Conservation (phyloP, 2,797 vertebrate species). For the Odontamblyopus rebecca region DNA sequence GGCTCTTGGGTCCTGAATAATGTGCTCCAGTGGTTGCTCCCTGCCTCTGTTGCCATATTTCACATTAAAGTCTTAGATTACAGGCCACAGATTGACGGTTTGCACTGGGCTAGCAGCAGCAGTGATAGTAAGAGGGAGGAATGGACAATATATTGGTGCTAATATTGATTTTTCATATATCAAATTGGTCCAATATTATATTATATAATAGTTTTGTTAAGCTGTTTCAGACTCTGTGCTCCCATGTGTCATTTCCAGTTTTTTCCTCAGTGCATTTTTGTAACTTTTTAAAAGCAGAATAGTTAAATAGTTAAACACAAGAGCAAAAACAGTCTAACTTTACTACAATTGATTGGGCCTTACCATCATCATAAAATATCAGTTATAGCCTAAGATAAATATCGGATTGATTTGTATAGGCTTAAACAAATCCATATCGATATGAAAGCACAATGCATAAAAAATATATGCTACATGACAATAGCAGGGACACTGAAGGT, state of each 20-base stretch:
- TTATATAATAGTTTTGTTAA: too few relatives aligned
- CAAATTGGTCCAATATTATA: not conserved
- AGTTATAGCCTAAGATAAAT: not conserved
- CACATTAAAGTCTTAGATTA: slow-evolving; percentile 64
- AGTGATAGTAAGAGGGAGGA: slow-evolving; percentile 41
- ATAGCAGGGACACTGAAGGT: slow-evolving; percentile 61
- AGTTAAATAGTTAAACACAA: too few relatives aligned
- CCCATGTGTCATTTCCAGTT: not conserved
- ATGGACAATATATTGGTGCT: not conserved
- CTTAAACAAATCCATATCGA: not conserved
- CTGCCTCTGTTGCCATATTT: slow-evolving; percentile 73
- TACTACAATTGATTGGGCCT: not conserved
- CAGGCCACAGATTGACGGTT: slow-evolving; percentile 51
- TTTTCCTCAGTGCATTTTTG: too few relatives aligned
- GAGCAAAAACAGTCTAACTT: not conserved
- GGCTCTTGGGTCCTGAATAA: slow-evolving; percentile 62
- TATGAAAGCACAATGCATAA: slow-evolving; percentile 10
- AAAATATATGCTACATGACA: slow-evolving; percentile 33
- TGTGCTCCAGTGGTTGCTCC: slow-evolving; percentile 52
- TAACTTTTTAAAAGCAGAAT: too few relatives aligned
- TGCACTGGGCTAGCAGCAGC: slow-evolving; percentile 46
- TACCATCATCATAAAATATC: not conserved
- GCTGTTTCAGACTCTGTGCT: too few relatives aligned
- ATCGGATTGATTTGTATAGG: not conserved
- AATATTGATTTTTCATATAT: not conserved